Evolutionary conservation across 2,888 invertebrate species (phyloP), one percentile per base, ranked within the genome.

Genomic region (Cerceris rybyensis): DNA sequence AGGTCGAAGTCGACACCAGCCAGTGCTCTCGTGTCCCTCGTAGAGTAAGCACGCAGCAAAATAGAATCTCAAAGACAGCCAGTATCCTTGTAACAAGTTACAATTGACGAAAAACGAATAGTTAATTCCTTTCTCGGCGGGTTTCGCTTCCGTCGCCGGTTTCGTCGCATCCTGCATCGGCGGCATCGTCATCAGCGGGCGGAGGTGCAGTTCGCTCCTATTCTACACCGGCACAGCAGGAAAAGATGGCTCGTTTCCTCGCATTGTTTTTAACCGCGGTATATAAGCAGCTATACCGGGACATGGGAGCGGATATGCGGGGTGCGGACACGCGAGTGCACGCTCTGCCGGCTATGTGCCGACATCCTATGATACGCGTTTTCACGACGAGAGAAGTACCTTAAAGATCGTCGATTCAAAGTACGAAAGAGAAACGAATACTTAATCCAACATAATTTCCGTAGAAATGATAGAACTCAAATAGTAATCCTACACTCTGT

Each of bases 221-320:
- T 78, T 74, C 69, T 79, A 74, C 67, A 64, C 69, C 67, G 67
- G 52, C 66, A 79, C 85, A 88, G 87, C 88, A 89, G 91, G 89
- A 91, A 90, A 91, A 90, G 90, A 91, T 90, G 89, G 89, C 90
- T 88, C 88, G 90, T 88, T 91, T 91, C 91, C 91, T 90, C 86
- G 87, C 90, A 91, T 91, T 91, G 91, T 91, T 90, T 90, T 88
- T 88, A 85, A 83, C 87, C 84, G 87, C 81, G 89, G 86, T 84
- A 75, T 87, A 86, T 81, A 83, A 83, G 87, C 88, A 87, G 86
- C 88, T 90, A 78, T 75, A 74, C 88, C 83, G 87, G 88, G 89
- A 90, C 91, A 90, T 90, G 91, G 86, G 90, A 90, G 89, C 91
- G 91, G 90, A 90, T 89, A 90, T 90, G 88, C 86, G 83, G 90